phyloP scores from a whole-genome alignment of 1,140 invertebrate species.

The Dryas iulia region DNA sequence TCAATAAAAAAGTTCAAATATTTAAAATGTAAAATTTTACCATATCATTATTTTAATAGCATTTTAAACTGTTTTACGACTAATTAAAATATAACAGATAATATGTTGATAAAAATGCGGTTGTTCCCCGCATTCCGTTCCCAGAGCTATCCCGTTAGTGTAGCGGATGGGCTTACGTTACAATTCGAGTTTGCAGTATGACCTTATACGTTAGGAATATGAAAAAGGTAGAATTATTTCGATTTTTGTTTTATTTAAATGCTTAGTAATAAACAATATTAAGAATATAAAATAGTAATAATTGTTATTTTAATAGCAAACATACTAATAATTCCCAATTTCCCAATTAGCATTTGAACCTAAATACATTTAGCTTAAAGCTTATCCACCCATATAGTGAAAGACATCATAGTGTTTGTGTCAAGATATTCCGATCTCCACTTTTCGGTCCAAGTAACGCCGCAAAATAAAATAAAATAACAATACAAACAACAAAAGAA shows the following conservation, averaged over 20 bases:
- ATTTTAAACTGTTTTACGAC: not conserved
- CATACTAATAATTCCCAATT: too few relatives aligned
- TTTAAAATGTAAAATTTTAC: not conserved
- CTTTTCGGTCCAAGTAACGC: too few relatives aligned
- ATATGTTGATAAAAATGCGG: not conserved
- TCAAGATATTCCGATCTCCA: too few relatives aligned
- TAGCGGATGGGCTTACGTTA: constrained; percentile 17
- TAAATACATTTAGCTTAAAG: too few relatives aligned
- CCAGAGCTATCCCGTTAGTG: constrained; percentile 20
- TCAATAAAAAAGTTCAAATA: too few relatives aligned
- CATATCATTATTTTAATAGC: not conserved
- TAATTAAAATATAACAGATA: not conserved
- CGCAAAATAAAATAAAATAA: too few relatives aligned
- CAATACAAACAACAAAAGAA: not conserved
- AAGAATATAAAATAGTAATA: too few relatives aligned
- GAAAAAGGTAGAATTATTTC: not conserved
- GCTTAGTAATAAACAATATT: too few relatives aligned
- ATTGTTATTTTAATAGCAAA: too few relatives aligned
- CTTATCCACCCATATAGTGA: too few relatives aligned
- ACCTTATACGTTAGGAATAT: not conserved
- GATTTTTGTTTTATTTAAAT: not conserved
- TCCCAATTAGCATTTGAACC: too few relatives aligned
- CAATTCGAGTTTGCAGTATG: not conserved
- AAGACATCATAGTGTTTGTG: too few relatives aligned
- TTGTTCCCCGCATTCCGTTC: constrained; percentile 12